These are phyloP conservation scores for Cephalotes varians DNA, from an alignment of 2,888 invertebrate species.

Conservation along the genomic window DNA sequence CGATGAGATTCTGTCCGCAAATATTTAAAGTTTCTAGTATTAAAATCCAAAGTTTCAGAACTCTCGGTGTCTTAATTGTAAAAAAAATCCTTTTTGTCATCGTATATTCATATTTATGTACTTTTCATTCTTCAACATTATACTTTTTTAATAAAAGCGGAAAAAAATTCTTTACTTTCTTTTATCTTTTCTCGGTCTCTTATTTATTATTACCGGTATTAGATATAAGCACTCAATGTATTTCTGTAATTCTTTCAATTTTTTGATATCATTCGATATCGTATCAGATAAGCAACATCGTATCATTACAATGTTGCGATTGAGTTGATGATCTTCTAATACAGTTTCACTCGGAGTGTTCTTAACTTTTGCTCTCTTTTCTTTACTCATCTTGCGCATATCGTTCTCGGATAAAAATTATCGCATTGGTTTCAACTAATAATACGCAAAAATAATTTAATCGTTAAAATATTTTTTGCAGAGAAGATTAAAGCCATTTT, in stretches of 20 bases:
- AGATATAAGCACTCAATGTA: neutral
- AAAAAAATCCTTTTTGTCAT: neutral
- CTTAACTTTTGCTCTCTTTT: constrained; percentile 21
- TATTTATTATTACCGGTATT: neutral
- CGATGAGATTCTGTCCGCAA: neutral
- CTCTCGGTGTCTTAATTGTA: neutral
- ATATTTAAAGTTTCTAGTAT: neutral
- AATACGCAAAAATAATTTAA: neutral
- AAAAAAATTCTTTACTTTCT: neutral
- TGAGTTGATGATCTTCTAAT: constrained; percentile 18
- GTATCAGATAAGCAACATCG: constrained; percentile 13
- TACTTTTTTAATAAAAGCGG: neutral
- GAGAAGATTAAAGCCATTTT: neutral
- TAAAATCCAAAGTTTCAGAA: neutral
- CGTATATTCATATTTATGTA: neutral
- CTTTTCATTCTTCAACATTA: neutral
- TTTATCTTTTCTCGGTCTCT: neutral
- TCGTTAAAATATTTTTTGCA: constrained; percentile 2
- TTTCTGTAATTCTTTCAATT: no score
- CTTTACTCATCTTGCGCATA: neutral
- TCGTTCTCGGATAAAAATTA: constrained; percentile 5
- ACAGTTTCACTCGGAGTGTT: neutral
- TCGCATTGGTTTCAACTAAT: neutral
- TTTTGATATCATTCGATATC: neutral
- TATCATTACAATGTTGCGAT: constrained; percentile 9